phyloP scores from a whole-genome alignment of 2,113 vertebrate genomes.

The Morone chrysops region DNA sequence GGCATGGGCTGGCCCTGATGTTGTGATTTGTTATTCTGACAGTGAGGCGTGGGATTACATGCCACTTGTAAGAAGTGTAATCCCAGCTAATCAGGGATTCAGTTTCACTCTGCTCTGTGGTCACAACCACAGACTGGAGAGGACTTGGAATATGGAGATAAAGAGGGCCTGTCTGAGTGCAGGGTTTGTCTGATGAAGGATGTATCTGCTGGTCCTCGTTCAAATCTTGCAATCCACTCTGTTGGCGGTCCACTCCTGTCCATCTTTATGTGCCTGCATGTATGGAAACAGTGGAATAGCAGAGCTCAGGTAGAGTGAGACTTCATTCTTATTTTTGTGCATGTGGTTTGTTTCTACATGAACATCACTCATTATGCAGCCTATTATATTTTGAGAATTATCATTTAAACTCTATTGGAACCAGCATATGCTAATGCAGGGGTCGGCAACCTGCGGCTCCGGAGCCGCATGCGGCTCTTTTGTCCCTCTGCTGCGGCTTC shows the following conservation, averaged over 20 bases:
- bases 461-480: too few species aligned
- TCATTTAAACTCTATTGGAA: not conserved
- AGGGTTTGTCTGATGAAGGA: conserved; percentile 70
- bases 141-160: conserved; percentile 55
- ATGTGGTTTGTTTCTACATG: not conserved
- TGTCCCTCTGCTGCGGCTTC: too few species aligned
- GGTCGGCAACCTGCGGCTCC: too few species aligned
- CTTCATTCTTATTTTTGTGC: conserved; percentile 24
- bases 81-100: conserved; percentile 79
- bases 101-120: conserved; percentile 57
- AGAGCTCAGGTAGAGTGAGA: conserved; percentile 84
- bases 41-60: conserved; percentile 67
- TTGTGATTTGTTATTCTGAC: conserved; percentile 54
- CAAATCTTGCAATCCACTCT: conserved; percentile 77
- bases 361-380: not conserved
- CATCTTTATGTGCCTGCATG: conserved; percentile 87
- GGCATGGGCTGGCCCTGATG: conserved; percentile 16
- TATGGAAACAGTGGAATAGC: conserved; percentile 82
- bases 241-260: conserved; percentile 81
- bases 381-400: not conserved
- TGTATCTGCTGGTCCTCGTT: conserved; percentile 82
- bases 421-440: not conserved
- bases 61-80: conserved; percentile 62
- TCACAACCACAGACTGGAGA: conserved; percentile 31
- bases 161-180: not conserved